These are phyloP conservation scores for Apocheima hispidaria DNA, from an alignment of 2,888 invertebrate species.

Conservation along the genomic window DNA sequence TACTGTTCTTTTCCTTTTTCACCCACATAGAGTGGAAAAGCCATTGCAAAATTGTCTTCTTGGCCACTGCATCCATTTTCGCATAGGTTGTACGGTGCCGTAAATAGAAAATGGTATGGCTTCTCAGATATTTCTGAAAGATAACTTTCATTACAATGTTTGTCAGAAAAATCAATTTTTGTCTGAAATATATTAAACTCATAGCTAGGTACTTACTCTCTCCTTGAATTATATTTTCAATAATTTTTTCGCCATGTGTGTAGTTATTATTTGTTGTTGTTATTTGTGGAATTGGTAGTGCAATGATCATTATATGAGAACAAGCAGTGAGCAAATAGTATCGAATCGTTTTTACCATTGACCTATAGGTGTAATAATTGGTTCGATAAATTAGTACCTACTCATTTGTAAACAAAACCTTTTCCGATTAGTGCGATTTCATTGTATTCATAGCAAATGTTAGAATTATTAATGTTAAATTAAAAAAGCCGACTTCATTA, in stretches of 20 bases:
- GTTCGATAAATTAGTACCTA: background rate
- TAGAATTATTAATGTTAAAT: no score
- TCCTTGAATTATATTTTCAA: constrained; percentile 7
- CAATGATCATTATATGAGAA: background rate
- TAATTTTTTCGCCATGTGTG: background rate
- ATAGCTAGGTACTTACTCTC: constrained; percentile 3
- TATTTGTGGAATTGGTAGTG: background rate
- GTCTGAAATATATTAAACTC: background rate
- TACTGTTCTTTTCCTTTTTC: constrained; percentile 51
- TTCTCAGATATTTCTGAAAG: constrained; percentile 60
- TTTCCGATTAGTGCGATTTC: background rate
- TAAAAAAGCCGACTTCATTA: no score
- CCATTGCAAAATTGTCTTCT: constrained; percentile 53
- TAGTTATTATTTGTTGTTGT: background rate
- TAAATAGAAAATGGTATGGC: constrained; percentile 65
- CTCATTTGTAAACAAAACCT: background rate
- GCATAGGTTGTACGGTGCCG: constrained; percentile 71
- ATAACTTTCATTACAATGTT: background rate
- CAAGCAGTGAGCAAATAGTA: background rate
- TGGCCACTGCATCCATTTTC: constrained; percentile 57
- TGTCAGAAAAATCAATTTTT: background rate
- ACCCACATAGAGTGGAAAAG: constrained; percentile 69
- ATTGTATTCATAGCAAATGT: no score
- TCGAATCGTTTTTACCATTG: background rate
- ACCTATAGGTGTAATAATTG: background rate